Base-by-base conservation (phyloP, 2,797 vertebrate species). In the Eurystomus glaucurus region DNA sequence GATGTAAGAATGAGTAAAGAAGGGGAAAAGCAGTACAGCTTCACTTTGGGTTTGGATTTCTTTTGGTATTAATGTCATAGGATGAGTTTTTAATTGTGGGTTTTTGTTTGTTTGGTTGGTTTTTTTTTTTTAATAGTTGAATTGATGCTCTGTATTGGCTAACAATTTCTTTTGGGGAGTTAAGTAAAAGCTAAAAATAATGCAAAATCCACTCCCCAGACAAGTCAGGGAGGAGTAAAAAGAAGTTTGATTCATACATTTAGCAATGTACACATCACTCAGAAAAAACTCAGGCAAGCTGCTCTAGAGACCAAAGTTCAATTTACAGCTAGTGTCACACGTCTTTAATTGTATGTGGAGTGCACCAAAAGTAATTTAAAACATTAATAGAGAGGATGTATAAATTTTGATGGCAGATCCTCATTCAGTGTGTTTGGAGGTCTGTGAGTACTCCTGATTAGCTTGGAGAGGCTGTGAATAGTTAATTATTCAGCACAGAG, bases 401-500 rank as follows among this genome's bases (percentile, higher is more conserved):
- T 31, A 37, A 31, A 43, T 72, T 48, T 57, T 82, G 62, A 25
- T 41, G 43, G 31, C 1, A 1, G 25, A 35, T 91, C 35, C 72
- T 91, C 48, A 6, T 29, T 87, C 7, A 6, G 0, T 31, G 3
- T 64, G 43, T 85, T 79, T 52, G 51, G 48, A 93, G 15, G 41
- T 29, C 46, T 68, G 39, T 14, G 39, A 66, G n/a, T 26, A 16
- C 19, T 88, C n/a, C 61, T 0, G 11, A 31, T 57, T 51, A 52
- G 62, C 60, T 45, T 2, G 1, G 25, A 29, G 77, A 60, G 86
- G 35, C 65, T 88, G 58, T 91, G 91, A 96, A 94, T 86, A 85
- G 95, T 97, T 97, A 97, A 95, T 94, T 96, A 96, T 95, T 90
- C 88, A 88, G 93, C 85, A 61, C 23, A 0, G 66, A 74, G 93